Percentiles rank a stretch among this genome's conserved stretches.
These are phyloP conservation scores for Parapsyche elsis DNA, from an alignment of 1,140 invertebrate species.

Conservation along the genomic window DNA sequence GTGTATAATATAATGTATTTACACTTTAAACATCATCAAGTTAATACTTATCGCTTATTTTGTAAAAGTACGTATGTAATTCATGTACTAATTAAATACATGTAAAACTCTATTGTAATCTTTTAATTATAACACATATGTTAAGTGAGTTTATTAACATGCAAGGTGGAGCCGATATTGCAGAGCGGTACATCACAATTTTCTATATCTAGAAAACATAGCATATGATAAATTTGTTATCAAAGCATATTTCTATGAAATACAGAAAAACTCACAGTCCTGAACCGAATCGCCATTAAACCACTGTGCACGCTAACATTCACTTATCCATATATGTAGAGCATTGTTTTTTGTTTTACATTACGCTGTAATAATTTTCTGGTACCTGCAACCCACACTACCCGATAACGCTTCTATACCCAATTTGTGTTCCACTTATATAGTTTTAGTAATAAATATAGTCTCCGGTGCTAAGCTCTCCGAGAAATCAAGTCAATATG, in stretches of 20 bases:
- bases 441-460: constrained; percentile 55
- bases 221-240: too few relatives aligned
- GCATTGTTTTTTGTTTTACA: constrained; percentile 23
- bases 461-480: constrained; percentile 56
- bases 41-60: constrained; percentile 54
- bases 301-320: too few relatives aligned
- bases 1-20: constrained; percentile 42
- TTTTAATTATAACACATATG: constrained; percentile 44
- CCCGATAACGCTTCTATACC: constrained; percentile 43
- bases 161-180: too few relatives aligned
- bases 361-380: constrained; percentile 50
- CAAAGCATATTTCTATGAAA: too few relatives aligned
- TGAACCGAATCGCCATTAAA: too few relatives aligned
- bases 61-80: constrained; percentile 54
- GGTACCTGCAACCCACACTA: constrained; percentile 52
- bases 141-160: too few relatives aligned
- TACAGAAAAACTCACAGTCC: too few relatives aligned
- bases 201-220: constrained; percentile 36
- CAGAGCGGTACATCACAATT: too few relatives aligned
- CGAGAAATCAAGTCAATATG: constrained; percentile 51
- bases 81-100: constrained; percentile 49
- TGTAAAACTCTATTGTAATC: constrained; percentile 50
- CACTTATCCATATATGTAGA: constrained; percentile 31
- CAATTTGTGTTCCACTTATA: constrained; percentile 49
- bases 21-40: constrained; percentile 47